Percentiles rank a stretch among this genome's conserved stretches.
Evolutionary conservation across 2,888 invertebrate species (phyloP).

Genomic region (Apamea anceps): DNA sequence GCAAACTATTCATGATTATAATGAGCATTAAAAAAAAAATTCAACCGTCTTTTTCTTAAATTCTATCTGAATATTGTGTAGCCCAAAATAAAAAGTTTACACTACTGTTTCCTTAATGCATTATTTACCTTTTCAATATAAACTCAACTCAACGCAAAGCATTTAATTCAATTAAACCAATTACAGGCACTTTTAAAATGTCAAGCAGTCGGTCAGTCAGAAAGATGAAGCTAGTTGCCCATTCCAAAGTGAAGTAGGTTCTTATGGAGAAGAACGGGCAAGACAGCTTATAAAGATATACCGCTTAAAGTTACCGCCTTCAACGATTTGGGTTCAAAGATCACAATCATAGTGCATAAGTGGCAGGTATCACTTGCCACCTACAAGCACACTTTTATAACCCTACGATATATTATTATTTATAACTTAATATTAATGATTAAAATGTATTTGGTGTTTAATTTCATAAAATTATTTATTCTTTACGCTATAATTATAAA

Average conservation of each 20-base stretch:
- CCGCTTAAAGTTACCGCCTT: slow-evolving; percentile 42
- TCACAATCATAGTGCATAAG: slow-evolving; percentile 34
- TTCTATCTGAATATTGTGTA: too few relatives aligned
- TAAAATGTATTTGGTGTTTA: slow-evolving; percentile 88
- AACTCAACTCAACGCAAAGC: not conserved
- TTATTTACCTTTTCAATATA: not conserved
- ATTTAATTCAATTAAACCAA: not conserved
- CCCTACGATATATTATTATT: slow-evolving; percentile 70
- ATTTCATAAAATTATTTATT: slow-evolving; percentile 81
- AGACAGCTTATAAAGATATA: not conserved
- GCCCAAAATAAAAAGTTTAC: not conserved
- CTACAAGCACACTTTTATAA: slow-evolving; percentile 31
- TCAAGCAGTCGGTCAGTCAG: not conserved
- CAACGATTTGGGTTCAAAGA: slow-evolving; percentile 13
- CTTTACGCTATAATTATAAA: slow-evolving; percentile 70
- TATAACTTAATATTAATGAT: slow-evolving; percentile 73
- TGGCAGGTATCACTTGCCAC: slow-evolving; percentile 26
- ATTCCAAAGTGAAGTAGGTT: not conserved
- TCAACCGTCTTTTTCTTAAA: not conserved
- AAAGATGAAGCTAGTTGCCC: not conserved
- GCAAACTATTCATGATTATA: not conserved
- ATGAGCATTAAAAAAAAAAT: not conserved
- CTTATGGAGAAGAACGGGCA: not conserved
- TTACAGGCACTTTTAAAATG: not conserved
- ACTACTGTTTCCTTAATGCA: not conserved